phyloP scores from a whole-genome alignment of 2,797 vertebrate species.

The Coccyzus lansbergi region DNA sequence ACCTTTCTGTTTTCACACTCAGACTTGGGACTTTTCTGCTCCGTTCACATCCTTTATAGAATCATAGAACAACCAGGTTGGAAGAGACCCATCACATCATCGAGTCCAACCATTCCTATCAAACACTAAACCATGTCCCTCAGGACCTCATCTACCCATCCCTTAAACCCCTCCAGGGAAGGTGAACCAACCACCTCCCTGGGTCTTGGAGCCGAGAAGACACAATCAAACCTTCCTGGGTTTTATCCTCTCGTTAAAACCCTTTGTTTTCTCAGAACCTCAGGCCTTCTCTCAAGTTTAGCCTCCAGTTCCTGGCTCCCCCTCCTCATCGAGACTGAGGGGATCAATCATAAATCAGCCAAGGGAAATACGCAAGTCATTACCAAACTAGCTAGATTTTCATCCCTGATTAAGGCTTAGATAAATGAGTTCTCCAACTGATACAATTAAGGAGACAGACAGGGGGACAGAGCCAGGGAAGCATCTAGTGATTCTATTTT shows the following conservation, averaged over 20 bases:
- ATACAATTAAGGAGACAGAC: conserved; percentile 68
- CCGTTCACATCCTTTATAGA: neutral
- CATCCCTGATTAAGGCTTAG: conserved; percentile 68
- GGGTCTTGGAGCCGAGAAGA: no score
- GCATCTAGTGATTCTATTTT: conserved; percentile 70
- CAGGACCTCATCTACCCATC: no score
- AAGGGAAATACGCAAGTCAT: conserved; percentile 53
- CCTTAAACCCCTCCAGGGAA: no score
- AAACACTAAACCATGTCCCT: no score
- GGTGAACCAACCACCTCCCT: no score
- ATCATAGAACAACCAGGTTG: no score
- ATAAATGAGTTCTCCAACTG: conserved; percentile 70
- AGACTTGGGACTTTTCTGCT: neutral
- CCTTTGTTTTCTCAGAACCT: conserved; percentile 29
- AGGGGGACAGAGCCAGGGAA: conserved; percentile 54
- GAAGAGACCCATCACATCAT: no score
- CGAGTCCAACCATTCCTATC: no score
- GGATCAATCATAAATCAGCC: conserved; percentile 55
- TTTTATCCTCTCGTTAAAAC: neutral
- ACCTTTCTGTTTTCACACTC: neutral
- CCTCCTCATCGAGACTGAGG: neutral
- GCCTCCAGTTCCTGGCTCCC: neutral
- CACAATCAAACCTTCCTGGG: no score
- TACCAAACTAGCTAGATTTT: conserved; percentile 59
- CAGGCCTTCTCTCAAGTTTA: neutral